Conservation (phyloP, 92 coral and sea anemone genomes). For the Montipora capitata region DNA sequence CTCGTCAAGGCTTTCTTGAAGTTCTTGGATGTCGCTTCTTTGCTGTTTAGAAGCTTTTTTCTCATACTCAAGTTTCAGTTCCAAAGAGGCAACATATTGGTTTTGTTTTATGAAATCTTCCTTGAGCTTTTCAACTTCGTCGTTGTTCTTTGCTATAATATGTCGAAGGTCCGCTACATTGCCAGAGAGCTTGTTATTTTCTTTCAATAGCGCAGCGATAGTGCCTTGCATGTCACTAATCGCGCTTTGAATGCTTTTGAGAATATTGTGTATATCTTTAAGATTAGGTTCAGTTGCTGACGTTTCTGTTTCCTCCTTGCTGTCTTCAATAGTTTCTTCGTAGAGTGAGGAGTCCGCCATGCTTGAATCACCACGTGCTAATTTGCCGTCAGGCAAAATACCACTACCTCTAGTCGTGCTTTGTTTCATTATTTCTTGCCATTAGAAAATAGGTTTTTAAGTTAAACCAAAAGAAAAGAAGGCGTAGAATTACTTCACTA, state of each 20-base stretch:
- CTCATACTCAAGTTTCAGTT: neutral
- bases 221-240: neutral
- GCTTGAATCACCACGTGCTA: neutral
- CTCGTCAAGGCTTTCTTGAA: too few relatives aligned
- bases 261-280: neutral
- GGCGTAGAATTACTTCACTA: neutral
- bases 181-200: constrained; percentile 19
- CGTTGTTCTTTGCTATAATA: too few relatives aligned
- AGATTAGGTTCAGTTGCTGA: neutral
- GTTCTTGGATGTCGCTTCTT: too few relatives aligned
- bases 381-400: neutral
- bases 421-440: neutral
- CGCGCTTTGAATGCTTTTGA: neutral
- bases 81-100: neutral
- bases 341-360: neutral
- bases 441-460: neutral
- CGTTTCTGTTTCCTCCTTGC: neutral
- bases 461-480: neutral
- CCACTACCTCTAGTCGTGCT: neutral
- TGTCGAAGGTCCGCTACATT: too few relatives aligned
- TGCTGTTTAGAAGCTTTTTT: neutral
- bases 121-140: too few relatives aligned
- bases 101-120: neutral
- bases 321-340: neutral
- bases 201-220: constrained; percentile 1